These are phyloP conservation scores for Pteropus rufus DNA, from an alignment of 2,797 vertebrate genomes.

Conservation along the genomic window DNA sequence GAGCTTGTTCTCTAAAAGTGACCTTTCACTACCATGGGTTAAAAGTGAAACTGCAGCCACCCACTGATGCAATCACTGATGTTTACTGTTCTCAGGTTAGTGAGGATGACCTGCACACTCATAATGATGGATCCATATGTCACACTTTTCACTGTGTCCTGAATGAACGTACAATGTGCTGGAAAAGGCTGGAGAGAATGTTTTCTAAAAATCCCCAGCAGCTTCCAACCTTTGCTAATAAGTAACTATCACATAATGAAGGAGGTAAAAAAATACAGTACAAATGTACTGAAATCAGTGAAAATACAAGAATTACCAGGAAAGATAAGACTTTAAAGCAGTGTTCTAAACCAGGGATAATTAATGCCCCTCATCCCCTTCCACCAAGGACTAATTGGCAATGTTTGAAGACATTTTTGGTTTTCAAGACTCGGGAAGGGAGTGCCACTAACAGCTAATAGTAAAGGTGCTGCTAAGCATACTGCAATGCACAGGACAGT, in stretches of 20 bases:
- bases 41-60: neutral
- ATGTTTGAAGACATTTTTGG: neutral
- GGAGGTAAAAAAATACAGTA: neutral
- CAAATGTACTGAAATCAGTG: neutral
- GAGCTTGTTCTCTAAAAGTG: neutral
- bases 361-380: neutral
- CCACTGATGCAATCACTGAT: neutral
- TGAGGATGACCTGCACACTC: neutral
- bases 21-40: neutral
- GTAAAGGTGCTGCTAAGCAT: neutral
- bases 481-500: neutral
- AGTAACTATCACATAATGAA: neutral
- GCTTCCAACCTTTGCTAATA: neutral
- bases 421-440: neutral
- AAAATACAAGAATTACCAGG: neutral
- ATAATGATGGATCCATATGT: neutral
- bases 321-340: neutral
- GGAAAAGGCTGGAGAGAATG: neutral
- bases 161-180: neutral
- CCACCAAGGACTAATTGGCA: neutral
- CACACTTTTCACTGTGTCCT: neutral
- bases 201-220: neutral
- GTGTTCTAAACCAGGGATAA: neutral
- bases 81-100: constrained; percentile 18
- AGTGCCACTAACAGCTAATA: neutral